Evolutionary conservation across 2,113 vertebrate species (phyloP).

Genomic region (Tupaia tana): DNA sequence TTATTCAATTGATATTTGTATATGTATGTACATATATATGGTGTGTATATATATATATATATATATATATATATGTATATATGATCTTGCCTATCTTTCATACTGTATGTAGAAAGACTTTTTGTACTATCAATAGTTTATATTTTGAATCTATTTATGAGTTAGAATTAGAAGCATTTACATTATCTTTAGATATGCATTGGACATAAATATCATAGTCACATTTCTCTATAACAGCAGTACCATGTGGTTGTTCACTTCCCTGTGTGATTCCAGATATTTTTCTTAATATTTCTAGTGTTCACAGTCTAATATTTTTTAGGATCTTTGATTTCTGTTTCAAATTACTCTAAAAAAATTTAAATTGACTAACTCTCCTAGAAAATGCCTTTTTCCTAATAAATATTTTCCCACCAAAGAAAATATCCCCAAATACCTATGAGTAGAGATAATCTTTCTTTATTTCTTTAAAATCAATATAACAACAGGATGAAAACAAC

Average conservation of each 20-base stretch:
- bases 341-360: neutral
- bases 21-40: no score
- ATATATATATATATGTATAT: no score
- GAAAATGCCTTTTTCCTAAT: neutral
- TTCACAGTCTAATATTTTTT: neutral
- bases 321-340: neutral
- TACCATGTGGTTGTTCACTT: neutral
- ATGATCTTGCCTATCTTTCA: neutral
- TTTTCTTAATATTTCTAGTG: neutral
- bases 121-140: neutral
- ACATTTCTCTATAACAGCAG: neutral
- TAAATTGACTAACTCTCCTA: neutral
- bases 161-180: neutral
- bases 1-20: neutral
- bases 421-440: neutral
- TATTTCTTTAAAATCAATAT: neutral
- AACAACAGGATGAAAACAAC: neutral
- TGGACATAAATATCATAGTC: neutral
- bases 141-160: neutral
- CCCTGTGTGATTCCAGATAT: neutral
- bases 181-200: neutral
- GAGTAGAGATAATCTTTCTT: neutral
- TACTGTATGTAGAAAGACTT: neutral
- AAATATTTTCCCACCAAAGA: neutral
- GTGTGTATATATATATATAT: no score